phyloP scores from a whole-genome alignment of 2,797 vertebrate genomes.

The Anguilla obscura region DNA sequence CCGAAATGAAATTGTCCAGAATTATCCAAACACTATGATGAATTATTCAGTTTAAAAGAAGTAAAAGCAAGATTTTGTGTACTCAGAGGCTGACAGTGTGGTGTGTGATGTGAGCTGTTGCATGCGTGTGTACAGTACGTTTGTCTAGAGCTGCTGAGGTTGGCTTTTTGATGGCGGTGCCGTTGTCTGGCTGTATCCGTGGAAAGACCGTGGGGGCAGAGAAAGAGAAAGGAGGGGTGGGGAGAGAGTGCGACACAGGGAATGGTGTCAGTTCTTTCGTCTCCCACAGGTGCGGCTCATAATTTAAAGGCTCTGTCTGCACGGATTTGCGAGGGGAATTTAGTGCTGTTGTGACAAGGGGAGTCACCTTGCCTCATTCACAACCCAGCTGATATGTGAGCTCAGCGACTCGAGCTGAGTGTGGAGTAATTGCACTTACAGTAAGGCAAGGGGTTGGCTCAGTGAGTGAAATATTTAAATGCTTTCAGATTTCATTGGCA shows the following conservation, averaged over 20 bases:
- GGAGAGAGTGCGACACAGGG: slow-evolving; percentile 14
- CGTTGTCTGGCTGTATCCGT: neutral
- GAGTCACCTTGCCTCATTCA: slow-evolving; percentile 42
- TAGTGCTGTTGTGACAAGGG: slow-evolving; percentile 28
- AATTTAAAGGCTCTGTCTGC: slow-evolving; percentile 33
- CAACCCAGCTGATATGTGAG: neutral
- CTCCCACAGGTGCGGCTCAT: slow-evolving; percentile 35
- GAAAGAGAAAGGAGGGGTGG: neutral
- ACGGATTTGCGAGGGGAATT: slow-evolving; percentile 42
- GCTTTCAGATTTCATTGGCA: neutral
- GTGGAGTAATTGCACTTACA: neutral
- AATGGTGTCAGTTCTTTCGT: neutral
- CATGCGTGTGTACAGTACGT: neutral
- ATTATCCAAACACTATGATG: neutral
- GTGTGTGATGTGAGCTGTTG: neutral
- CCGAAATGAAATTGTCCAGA: neutral
- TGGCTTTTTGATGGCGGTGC: neutral
- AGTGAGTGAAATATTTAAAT: neutral
- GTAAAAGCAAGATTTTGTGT: neutral
- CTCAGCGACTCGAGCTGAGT: neutral
- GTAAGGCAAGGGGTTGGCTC: neutral
- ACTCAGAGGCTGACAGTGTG: neutral
- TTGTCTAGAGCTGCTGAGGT: neutral
- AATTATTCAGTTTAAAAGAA: neutral
- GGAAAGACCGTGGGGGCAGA: neutral